Conservation (phyloP, 2,797 vertebrate genomes). For the Spinus pinus region DNA sequence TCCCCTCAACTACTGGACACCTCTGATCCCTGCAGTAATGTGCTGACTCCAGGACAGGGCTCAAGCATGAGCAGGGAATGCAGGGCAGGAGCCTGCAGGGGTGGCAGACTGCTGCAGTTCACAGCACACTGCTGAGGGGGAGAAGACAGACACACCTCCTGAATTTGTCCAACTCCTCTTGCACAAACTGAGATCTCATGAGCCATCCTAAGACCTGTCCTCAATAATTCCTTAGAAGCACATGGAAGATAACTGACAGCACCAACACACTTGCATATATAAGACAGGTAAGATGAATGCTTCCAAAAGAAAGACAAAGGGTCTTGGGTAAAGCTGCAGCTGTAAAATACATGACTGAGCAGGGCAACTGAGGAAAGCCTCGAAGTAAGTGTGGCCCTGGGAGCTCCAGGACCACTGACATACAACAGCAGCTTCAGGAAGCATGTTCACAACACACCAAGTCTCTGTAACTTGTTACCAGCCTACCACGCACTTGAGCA, state of each 20-base stretch:
- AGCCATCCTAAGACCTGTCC: not conserved
- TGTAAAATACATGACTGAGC: not conserved
- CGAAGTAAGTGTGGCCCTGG: fast-evolving
- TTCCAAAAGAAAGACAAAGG: not conserved
- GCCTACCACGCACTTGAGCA: too few species aligned
- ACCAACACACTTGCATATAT: fast-evolving
- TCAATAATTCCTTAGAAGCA: not conserved
- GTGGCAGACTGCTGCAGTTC: not conserved
- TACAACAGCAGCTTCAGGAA: not conserved
- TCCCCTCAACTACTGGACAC: fast-evolving
- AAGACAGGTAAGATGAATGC: not conserved
- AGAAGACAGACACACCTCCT: not conserved
- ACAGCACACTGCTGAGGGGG: not conserved
- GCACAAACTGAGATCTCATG: not conserved
- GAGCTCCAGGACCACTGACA: not conserved
- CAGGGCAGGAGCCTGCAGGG: not conserved
- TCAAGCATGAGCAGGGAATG: fast-evolving
- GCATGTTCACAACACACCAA: fast-evolving
- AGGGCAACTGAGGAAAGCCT: not conserved
- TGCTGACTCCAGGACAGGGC: not conserved
- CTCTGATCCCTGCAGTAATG: not conserved
- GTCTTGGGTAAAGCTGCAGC: not conserved
- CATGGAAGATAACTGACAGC: not conserved
- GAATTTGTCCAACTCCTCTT: not conserved
- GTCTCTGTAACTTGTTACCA: not conserved